These are phyloP conservation scores for Pachyramphus minor DNA, from an alignment of 2,113 vertebrate genomes.

Conservation along the genomic window DNA sequence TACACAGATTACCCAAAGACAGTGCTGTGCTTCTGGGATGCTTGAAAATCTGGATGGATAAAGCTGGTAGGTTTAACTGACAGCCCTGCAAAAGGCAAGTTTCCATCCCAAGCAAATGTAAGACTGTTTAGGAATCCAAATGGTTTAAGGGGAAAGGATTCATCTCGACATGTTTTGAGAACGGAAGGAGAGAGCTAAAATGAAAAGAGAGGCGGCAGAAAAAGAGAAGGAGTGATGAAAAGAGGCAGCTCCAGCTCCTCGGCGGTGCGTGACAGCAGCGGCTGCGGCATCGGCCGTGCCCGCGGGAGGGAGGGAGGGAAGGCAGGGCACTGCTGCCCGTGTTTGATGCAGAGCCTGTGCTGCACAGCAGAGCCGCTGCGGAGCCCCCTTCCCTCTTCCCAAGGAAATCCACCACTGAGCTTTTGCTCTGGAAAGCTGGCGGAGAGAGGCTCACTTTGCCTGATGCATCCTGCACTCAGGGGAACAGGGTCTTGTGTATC, in stretches of 20 bases:
- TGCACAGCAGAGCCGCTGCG: background rate
- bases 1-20: background rate
- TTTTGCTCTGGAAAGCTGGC: background rate
- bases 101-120: background rate
- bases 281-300: background rate
- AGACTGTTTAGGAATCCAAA: background rate
- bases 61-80: too few species aligned
- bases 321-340: background rate
- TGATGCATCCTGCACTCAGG: accelerated
- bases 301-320: background rate
- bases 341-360: background rate
- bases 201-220: background rate
- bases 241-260: background rate
- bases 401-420: background rate
- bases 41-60: background rate
- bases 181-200: background rate
- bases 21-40: background rate
- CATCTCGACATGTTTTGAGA: accelerated
- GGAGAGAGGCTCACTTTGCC: background rate
- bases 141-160: background rate
- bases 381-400: background rate
- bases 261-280: background rate
- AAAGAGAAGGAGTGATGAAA: background rate
- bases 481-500: background rate
- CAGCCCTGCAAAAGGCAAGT: background rate